Percentiles rank a stretch among this genome's conserved stretches.
Evolutionary conservation across 1,140 invertebrate species (phyloP).

Genomic region (Panonychus citri): DNA sequence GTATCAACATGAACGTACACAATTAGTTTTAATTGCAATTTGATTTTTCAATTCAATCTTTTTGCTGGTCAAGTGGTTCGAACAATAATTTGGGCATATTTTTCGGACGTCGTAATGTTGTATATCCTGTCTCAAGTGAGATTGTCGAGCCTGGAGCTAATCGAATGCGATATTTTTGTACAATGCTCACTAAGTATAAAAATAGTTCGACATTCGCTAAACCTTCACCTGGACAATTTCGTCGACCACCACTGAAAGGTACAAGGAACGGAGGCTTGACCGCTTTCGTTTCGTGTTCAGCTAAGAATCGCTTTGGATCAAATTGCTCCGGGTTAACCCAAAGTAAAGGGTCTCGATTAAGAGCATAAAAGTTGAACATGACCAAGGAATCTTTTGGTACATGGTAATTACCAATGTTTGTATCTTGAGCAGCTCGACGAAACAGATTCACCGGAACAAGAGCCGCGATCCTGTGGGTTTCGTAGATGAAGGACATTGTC

Average conservation of each 20-base stretch:
- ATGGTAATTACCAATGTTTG: neutral
- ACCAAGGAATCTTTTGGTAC: slow-evolving; percentile 23
- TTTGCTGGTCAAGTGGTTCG: too few relatives aligned
- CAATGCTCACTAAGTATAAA: slow-evolving; percentile 44
- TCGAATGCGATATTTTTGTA: slow-evolving; percentile 58
- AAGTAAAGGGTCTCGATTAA: slow-evolving; percentile 36
- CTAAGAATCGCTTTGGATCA: slow-evolving; percentile 36
- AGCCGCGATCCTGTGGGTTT: slow-evolving; percentile 15
- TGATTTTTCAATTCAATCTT: too few relatives aligned
- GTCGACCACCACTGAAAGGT: slow-evolving; percentile 35
- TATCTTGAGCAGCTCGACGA: neutral
- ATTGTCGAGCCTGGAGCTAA: too few relatives aligned
- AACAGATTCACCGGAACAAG: slow-evolving; percentile 11
- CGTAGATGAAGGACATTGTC: slow-evolving; percentile 16
- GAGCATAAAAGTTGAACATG: slow-evolving; percentile 38
- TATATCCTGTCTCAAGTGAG: too few relatives aligned
- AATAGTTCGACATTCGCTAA: slow-evolving; percentile 64
- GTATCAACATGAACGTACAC: too few relatives aligned
- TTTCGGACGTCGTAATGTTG: too few relatives aligned
- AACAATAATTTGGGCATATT: too few relatives aligned
- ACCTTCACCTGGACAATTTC: slow-evolving; percentile 59
- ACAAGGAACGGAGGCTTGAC: slow-evolving; percentile 12
- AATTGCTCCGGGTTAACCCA: slow-evolving; percentile 46
- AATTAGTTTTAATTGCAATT: too few relatives aligned
- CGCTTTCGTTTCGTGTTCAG: slow-evolving; percentile 16